Evolutionary conservation across 2,888 invertebrate genomes (phyloP).

Genomic region (Eueremaeus valkanovi): DNA sequence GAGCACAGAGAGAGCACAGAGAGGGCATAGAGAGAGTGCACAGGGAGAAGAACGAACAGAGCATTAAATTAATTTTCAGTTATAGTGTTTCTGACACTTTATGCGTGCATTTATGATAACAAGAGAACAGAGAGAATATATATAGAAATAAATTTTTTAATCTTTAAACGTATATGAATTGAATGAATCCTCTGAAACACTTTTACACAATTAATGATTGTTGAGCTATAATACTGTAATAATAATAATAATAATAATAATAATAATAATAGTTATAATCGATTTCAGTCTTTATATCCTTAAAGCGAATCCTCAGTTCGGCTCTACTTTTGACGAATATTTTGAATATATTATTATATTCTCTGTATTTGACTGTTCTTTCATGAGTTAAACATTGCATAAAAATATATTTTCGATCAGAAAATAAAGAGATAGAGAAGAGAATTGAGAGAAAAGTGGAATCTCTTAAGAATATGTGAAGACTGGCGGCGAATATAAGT

Average conservation of each 20-base stretch:
- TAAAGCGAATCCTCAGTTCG: too few relatives aligned
- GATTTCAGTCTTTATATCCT: too few relatives aligned
- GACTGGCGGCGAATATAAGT: background rate
- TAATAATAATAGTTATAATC: background rate
- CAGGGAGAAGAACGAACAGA: background rate
- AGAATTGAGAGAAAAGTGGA: background rate
- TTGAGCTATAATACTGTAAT: too few relatives aligned
- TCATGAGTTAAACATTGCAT: background rate
- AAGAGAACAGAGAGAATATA: too few relatives aligned
- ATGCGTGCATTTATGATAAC: background rate
- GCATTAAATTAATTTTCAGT: background rate
- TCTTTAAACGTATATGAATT: background rate
- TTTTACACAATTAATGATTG: background rate
- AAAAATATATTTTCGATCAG: background rate
- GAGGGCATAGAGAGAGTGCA: background rate
- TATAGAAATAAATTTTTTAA: background rate
- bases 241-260: too few relatives aligned
- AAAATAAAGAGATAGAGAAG: background rate
- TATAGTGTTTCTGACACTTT: background rate
- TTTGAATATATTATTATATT: background rate
- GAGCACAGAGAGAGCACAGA: too few relatives aligned
- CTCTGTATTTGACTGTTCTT: background rate
- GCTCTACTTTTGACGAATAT: too few relatives aligned
- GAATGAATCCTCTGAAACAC: background rate
- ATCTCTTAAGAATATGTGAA: background rate